These are phyloP conservation scores for Halcyon senegalensis DNA, from an alignment of 2,113 vertebrate genomes.

Conservation along the genomic window DNA sequence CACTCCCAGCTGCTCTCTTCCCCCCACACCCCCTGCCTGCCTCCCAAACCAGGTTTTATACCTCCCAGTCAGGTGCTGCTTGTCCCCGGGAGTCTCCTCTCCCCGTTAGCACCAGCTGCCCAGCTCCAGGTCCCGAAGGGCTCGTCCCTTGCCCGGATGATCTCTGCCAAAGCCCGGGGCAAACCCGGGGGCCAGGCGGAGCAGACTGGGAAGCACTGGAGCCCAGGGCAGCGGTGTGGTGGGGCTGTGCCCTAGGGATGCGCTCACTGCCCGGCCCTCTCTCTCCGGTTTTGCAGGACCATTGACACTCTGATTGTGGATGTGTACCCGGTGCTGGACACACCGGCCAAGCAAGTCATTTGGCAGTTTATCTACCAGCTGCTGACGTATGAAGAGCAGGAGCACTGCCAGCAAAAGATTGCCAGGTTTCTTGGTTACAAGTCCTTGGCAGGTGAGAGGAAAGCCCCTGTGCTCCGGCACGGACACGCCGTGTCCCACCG, in stretches of 20 bases:
- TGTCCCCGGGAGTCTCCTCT: neutral
- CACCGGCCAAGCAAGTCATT: conserved; percentile 95
- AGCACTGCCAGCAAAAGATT: conserved; percentile 95
- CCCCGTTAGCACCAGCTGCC: neutral
- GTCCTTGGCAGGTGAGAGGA: conserved; percentile 77
- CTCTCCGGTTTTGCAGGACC: conserved; percentile 77
- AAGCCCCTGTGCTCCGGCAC: fast-evolving
- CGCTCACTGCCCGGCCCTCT: neutral
- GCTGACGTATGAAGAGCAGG: conserved; percentile 96
- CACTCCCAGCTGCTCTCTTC: too few species aligned
- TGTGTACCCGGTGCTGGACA: conserved; percentile 93
- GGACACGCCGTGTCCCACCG: neutral
- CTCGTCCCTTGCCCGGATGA: fast-evolving
- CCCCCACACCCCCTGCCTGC: fast-evolving
- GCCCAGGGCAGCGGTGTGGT: fast-evolving
- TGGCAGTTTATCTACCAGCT: conserved; percentile 99
- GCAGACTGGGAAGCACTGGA: neutral
- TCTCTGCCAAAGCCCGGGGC: fast-evolving
- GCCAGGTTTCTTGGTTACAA: conserved; percentile 95
- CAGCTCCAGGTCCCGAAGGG: neutral
- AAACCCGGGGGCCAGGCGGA: neutral
- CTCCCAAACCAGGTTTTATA: neutral
- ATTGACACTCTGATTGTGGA: conserved; percentile 97
- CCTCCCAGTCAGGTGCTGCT: neutral
- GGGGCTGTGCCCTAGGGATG: neutral